phyloP scores from a whole-genome alignment of 2,888 invertebrate genomes.

The Heteromyza rotundicornis region DNA sequence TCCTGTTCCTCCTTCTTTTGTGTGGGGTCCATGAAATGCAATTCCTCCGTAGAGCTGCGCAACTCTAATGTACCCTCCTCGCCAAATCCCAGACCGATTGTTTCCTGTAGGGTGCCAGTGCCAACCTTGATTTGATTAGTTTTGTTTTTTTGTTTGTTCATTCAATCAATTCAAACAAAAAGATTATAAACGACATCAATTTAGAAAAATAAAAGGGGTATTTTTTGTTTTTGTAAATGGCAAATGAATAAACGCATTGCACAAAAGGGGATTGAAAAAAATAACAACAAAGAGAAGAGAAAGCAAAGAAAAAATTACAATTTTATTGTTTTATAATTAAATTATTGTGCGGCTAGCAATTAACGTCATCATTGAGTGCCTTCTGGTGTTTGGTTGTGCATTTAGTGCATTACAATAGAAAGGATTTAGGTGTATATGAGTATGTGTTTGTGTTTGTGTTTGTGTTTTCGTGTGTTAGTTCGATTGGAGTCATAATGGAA shows the following conservation, averaged over 20 bases:
- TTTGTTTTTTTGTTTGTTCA: slow-evolving; percentile 29
- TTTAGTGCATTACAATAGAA: slow-evolving; percentile 21
- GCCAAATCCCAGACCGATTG: slow-evolving; percentile 67
- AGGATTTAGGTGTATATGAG: slow-evolving; percentile 26
- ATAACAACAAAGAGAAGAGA: too few species aligned
- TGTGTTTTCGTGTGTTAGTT: slow-evolving; percentile 6
- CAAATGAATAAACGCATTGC: slow-evolving; percentile 20
- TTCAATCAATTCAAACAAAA: not conserved
- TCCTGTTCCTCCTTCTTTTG: slow-evolving; percentile 62
- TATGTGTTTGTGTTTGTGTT: slow-evolving; percentile 16
- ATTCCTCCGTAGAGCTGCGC: slow-evolving; percentile 86
- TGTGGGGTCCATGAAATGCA: slow-evolving; percentile 78
- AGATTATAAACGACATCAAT: not conserved
- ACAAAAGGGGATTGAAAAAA: slow-evolving; percentile 17
- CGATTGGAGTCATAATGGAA: too few species aligned
- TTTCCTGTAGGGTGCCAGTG: slow-evolving; percentile 65
- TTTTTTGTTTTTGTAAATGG: slow-evolving; percentile 12
- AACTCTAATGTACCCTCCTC: slow-evolving; percentile 85
- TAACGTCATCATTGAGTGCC: too few species aligned
- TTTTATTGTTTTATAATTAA: not conserved
- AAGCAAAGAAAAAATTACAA: slow-evolving; percentile 19
- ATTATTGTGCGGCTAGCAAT: not conserved
- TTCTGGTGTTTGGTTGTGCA: slow-evolving; percentile 18
- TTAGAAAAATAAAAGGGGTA: not conserved
- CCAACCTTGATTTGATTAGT: slow-evolving; percentile 62